phyloP scores from a whole-genome alignment of 2,113 vertebrate genomes.

The Oncorhynchus gorbuscha region DNA sequence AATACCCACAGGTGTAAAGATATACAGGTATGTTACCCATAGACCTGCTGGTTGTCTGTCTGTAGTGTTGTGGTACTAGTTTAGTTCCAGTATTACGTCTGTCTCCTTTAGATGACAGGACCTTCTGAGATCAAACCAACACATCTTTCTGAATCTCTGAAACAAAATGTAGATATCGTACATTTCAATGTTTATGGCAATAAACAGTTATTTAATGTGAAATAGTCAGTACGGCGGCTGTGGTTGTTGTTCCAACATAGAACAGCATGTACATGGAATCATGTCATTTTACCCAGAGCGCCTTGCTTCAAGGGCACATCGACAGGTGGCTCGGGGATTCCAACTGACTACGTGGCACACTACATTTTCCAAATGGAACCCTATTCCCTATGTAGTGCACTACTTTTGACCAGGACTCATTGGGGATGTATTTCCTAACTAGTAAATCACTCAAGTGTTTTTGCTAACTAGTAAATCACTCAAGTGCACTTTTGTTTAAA shows the following conservation, averaged over 20 bases:
- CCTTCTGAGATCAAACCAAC: conserved; percentile 25
- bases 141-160: conserved; percentile 17
- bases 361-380: too few species aligned
- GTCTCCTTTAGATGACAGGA: not conserved
- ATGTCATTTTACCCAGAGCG: too few species aligned
- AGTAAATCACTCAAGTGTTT: not conserved
- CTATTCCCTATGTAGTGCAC: too few species aligned
- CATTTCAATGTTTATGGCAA: conserved; percentile 21
- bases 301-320: too few species aligned
- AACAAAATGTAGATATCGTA: conserved; percentile 15
- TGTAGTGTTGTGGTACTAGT: not conserved
- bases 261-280: too few species aligned
- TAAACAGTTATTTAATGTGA: conserved; percentile 23
- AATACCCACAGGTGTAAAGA: conserved; percentile 5
- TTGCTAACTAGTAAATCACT: conserved; percentile 38
- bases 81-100: conserved; percentile 9
- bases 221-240: conserved; percentile 21
- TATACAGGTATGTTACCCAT: conserved; percentile 2
- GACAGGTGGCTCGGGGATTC: too few species aligned
- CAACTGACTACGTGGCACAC: too few species aligned
- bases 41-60: conserved; percentile 31
- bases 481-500: conserved; percentile 49
- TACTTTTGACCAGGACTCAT: too few species aligned
- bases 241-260: conserved; percentile 36
- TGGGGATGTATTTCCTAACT: too few species aligned